Base-by-base conservation (phyloP, 2,888 invertebrate species). In the Xestoiulus laeticollis region DNA sequence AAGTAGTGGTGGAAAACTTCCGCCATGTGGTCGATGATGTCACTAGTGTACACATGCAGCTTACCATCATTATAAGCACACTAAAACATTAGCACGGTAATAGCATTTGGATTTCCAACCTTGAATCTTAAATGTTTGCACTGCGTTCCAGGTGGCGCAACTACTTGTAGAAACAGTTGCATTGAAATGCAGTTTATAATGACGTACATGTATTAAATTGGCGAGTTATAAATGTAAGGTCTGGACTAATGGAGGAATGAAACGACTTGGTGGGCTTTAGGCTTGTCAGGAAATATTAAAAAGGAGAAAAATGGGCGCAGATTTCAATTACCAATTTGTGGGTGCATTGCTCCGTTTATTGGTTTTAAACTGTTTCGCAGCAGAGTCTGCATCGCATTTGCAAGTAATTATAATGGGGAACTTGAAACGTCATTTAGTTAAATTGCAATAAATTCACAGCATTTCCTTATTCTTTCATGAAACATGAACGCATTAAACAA, bases 291-390 rank as follows among this genome's bases (percentile, higher is more conserved):
- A 68, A 26, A 68, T 68, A 68, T 22, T 26, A 68, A 68, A 68
- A 48, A 48, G 48, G 68, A 26, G 10, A 68, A 26, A 53, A 68
- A 26, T 68, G 10, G 6, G 26, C n/a, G 68, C 26, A 68, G 53
- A 68, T 68, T 68, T 68, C 26, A 68, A 68, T 68, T 68, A 68
- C 22, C 68, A 68, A 68, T 68, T 68, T 48, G 26, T 6, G 26
- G n/a, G 68, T 68, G 68, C 68, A 26, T 68, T 68, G 68, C 68
- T 68, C 68, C 26, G 5, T 68, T 68, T 68, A 68, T 68, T 68
- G 68, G 68, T 22, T 26, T 68, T 68, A 8, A 68, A 68, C 26
- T 68, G 68, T 68, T 68, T 68, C 22, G 26, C 68, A 26, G 22
- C 68, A 26, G 26, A 68, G 68, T 38, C 38, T 38, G 38, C 38